These are phyloP conservation scores for Patella ulyssiponensis DNA, from an alignment of 2,888 invertebrate species.

Conservation along the genomic window DNA sequence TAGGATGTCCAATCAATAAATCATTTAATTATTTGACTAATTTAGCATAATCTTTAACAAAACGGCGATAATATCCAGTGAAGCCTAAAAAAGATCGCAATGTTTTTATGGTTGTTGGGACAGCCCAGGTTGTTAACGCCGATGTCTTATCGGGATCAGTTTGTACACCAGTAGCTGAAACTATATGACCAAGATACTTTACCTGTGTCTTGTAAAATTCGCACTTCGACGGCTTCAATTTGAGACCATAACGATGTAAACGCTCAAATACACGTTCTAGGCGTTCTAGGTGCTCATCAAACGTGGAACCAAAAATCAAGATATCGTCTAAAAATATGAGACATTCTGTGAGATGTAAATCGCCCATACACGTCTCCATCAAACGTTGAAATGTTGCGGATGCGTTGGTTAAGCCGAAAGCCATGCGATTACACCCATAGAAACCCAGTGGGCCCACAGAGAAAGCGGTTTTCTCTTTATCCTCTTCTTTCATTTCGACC, in stretches of 20 bases:
- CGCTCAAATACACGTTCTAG: constrained; percentile 30
- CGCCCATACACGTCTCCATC: constrained; percentile 35
- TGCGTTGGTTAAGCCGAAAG: constrained; percentile 35
- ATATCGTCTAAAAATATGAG: constrained; percentile 43
- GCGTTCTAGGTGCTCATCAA: constrained; percentile 33
- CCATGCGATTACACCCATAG: constrained; percentile 35
- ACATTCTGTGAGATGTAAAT: constrained; percentile 34
- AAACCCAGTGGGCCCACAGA: constrained; percentile 37
- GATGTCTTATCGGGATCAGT: constrained; percentile 12
- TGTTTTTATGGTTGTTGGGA: constrained; percentile 22
- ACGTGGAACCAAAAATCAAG: constrained; percentile 34
- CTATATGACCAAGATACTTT: constrained; percentile 37
- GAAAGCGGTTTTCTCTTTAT: constrained; percentile 39
- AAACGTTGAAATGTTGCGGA: constrained; percentile 36
- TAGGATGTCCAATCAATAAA: constrained; percentile 21
- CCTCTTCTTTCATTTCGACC: constrained; percentile 35
- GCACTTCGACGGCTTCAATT: constrained; percentile 33
- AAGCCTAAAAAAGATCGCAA: constrained; percentile 21
- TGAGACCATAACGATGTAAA: constrained; percentile 25
- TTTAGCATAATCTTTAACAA: constrained; percentile 32
- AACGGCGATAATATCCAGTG: constrained; percentile 31
- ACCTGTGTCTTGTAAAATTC: constrained; percentile 27
- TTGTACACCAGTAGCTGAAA: constrained; percentile 13
- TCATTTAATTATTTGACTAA: constrained; percentile 33
- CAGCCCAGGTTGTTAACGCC: constrained; percentile 21